Conservation (phyloP, 2,113 vertebrate species). For the Nanorana parkeri region DNA sequence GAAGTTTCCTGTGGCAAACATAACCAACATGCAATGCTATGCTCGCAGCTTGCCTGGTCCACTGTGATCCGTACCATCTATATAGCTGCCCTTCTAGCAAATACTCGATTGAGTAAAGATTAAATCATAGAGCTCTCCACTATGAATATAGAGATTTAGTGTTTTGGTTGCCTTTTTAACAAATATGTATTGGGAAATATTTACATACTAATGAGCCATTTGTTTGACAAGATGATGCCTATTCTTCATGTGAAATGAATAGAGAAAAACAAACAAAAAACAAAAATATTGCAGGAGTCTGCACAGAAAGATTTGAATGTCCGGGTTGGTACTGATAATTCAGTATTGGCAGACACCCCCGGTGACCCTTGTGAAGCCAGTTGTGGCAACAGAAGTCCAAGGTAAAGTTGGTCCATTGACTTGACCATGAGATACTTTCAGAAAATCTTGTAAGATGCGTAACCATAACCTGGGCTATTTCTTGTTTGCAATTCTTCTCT, state of each 20-base stretch:
- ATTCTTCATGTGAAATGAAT: background rate
- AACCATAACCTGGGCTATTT: constrained; percentile 74
- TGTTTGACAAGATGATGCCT: background rate
- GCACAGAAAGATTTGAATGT: background rate
- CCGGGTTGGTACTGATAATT: background rate
- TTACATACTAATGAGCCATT: constrained; percentile 12
- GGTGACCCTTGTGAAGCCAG: background rate
- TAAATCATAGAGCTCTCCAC: background rate
- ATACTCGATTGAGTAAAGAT: constrained; percentile 7
- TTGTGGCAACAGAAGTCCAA: background rate
- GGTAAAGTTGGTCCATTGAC: constrained; percentile 2
- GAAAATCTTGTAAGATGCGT: background rate
- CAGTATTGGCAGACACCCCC: background rate
- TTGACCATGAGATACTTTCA: constrained; percentile 24
- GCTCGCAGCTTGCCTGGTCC: background rate
- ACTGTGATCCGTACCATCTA: constrained; percentile 30
- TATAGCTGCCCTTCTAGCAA: constrained; percentile 30
- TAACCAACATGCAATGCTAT: constrained; percentile 16
- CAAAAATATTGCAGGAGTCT: background rate
- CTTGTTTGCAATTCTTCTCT: constrained; percentile 94
- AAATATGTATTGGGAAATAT: constrained; percentile 2
- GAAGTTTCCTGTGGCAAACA: background rate
- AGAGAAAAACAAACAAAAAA: background rate
- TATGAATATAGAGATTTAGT: background rate
- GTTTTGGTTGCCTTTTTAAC: background rate